Conservation (phyloP, 1,140 invertebrate genomes). For the Pachyrhynchus sulphureomaculatus region DNA sequence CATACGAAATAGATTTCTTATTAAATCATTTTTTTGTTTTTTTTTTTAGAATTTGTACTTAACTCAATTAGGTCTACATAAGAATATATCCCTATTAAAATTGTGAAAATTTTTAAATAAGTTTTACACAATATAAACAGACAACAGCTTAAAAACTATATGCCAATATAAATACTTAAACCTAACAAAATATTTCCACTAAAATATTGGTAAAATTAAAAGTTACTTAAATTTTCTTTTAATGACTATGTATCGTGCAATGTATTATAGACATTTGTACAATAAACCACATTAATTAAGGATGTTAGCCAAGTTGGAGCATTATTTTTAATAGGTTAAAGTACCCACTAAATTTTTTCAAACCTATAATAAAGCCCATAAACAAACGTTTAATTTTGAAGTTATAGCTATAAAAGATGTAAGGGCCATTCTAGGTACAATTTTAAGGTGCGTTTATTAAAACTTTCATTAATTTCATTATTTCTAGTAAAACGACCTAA, state of each 20-base stretch:
- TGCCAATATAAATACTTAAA: constrained; percentile 2
- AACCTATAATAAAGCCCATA: too few species aligned
- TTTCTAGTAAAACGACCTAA: too few species aligned
- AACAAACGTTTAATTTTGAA: too few species aligned
- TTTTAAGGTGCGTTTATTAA: too few species aligned
- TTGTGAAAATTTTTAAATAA: constrained; percentile 4
- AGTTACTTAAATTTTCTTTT: not conserved
- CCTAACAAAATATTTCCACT: not conserved
- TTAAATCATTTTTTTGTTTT: not conserved
- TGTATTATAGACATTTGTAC: too few species aligned
- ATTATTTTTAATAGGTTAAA: too few species aligned
- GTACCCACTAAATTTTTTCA: too few species aligned
- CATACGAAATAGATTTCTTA: constrained; percentile 5
- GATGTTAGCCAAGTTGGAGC: too few species aligned
- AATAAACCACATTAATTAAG: too few species aligned
- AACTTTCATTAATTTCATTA: too few species aligned
- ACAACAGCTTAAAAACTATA: constrained; percentile 12
- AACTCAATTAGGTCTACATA: constrained; percentile 2
- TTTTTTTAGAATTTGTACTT: constrained; percentile 12
- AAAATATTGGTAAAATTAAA: not conserved
- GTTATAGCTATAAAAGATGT: too few species aligned
- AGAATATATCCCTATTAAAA: constrained; percentile 6
- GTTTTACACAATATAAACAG: constrained; percentile 7
- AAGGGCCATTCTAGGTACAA: too few species aligned
- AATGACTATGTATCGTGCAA: not conserved